phyloP scores from a whole-genome alignment of 2,888 invertebrate genomes.

The Napeogenes sylphis region DNA sequence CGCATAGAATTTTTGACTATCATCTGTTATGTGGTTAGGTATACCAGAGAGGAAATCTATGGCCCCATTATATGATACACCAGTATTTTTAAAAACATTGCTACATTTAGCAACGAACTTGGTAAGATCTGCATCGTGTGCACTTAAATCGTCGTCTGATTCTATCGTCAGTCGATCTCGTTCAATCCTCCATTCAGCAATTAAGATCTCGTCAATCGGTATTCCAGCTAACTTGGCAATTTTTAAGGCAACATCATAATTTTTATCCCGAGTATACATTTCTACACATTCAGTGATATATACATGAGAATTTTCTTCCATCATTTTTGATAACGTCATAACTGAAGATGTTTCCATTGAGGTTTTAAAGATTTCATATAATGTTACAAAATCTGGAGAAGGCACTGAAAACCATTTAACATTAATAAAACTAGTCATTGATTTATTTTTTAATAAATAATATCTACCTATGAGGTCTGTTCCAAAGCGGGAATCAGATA shows the following conservation, averaged over 20 bases:
- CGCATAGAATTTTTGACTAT: conserved; percentile 72
- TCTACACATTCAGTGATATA: conserved; percentile 76
- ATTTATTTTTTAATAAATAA: background rate
- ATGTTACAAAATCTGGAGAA: conserved; percentile 59
- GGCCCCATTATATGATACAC: conserved; percentile 79
- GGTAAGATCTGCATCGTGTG: conserved; percentile 60
- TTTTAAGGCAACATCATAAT: conserved; percentile 78
- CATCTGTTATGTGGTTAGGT: conserved; percentile 67
- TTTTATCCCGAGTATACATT: conserved; percentile 65
- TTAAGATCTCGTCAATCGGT: conserved; percentile 71
- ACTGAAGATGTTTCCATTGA: conserved; percentile 75
- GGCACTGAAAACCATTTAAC: conserved; percentile 52
- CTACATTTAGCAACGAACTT: conserved; percentile 80
- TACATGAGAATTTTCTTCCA: conserved; percentile 56
- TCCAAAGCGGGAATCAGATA: conserved; percentile 77
- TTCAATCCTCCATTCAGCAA: conserved; percentile 75
- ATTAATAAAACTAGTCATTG: background rate
- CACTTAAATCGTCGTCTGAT: conserved; percentile 44
- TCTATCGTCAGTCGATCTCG: conserved; percentile 47
- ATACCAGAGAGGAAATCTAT: conserved; percentile 80
- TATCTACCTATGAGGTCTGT: conserved; percentile 71
- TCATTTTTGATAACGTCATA: conserved; percentile 72
- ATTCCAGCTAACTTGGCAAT: conserved; percentile 74
- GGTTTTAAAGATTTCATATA: conserved; percentile 75
- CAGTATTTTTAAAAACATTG: conserved; percentile 77